Evolutionary conservation across 2,888 invertebrate species (phyloP).

Genomic region (Drosophila suboccidentalis): DNA sequence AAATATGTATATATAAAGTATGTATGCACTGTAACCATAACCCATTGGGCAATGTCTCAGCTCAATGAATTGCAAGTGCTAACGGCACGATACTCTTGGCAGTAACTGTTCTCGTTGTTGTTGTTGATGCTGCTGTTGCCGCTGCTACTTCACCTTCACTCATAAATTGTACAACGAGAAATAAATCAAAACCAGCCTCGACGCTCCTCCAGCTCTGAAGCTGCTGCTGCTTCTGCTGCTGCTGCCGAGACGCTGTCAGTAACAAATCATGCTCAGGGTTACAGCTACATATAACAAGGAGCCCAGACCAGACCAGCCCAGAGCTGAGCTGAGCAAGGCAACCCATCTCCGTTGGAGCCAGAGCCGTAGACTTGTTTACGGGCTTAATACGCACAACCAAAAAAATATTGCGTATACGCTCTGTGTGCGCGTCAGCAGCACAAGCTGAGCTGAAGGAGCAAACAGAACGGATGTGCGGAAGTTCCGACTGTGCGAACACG

Average conservation of each 20-base stretch:
- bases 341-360: conserved; percentile 50
- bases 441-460: conserved; percentile 39
- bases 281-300: conserved; percentile 45
- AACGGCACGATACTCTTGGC: conserved; percentile 29
- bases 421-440: conserved; percentile 47
- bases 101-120: conserved; percentile 23
- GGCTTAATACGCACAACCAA: conserved; percentile 71
- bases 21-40: conserved; percentile 26
- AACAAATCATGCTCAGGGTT: conserved; percentile 81
- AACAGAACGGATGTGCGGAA: conserved; percentile 66
- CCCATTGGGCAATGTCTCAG: conserved; percentile 52
- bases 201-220: conserved; percentile 33
- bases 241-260: conserved; percentile 79
- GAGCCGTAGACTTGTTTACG: conserved; percentile 70
- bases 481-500: conserved; percentile 73
- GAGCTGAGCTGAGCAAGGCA: conserved; percentile 7
- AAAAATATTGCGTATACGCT: conserved; percentile 74
- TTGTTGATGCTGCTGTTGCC: conserved; percentile 25
- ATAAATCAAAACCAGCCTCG: conserved; percentile 81
- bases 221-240: conserved; percentile 44
- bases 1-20: conserved; percentile 26
- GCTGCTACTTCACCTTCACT: conserved; percentile 72
- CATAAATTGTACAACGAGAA: conserved; percentile 79
- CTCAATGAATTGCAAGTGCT: conserved; percentile 65
- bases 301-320: conserved; percentile 21